phyloP scores from a whole-genome alignment of 2,888 invertebrate genomes.

The Sinotaia quadrata region DNA sequence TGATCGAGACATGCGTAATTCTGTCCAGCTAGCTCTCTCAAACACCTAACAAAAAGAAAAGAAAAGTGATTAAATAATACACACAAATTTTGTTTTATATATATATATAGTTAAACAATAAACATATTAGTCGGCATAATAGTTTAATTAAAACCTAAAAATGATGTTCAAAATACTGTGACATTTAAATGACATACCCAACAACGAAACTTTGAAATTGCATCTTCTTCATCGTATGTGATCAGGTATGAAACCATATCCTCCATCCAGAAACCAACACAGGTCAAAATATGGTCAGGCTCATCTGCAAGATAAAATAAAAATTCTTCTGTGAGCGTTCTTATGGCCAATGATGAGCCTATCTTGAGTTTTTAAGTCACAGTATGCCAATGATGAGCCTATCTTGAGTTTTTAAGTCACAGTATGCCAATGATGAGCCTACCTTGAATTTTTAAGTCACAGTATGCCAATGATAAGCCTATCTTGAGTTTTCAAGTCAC shows the following conservation, averaged over 20 bases:
- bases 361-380: no score
- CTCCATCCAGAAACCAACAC: conserved; percentile 98
- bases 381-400: no score
- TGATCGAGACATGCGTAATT: conserved; percentile 87
- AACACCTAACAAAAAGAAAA: conserved; percentile 75
- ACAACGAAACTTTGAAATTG: conserved; percentile 94
- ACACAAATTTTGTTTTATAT: background rate
- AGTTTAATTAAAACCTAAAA: background rate
- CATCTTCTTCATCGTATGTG: conserved; percentile 96
- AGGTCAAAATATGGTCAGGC: conserved; percentile 96
- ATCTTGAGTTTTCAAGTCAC: no score
- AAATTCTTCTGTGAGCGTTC: no score
- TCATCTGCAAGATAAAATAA: conserved; percentile 77
- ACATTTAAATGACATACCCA: conserved; percentile 82
- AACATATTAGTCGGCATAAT: background rate
- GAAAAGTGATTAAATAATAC: background rate
- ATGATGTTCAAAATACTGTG: background rate
- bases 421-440: no score
- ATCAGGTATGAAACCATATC: conserved; percentile 96
- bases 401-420: no score
- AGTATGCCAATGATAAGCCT: no score
- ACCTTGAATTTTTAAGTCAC: no score
- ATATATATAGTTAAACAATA: background rate
- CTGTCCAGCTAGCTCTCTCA: conserved; percentile 92
- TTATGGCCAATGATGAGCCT: no score